A percentile compares a stretch with the other conserved stretches of the same genome.
These are phyloP conservation scores for Adoxophyes honmai DNA, from an alignment of 1,140 invertebrate species.

Conservation along the genomic window DNA sequence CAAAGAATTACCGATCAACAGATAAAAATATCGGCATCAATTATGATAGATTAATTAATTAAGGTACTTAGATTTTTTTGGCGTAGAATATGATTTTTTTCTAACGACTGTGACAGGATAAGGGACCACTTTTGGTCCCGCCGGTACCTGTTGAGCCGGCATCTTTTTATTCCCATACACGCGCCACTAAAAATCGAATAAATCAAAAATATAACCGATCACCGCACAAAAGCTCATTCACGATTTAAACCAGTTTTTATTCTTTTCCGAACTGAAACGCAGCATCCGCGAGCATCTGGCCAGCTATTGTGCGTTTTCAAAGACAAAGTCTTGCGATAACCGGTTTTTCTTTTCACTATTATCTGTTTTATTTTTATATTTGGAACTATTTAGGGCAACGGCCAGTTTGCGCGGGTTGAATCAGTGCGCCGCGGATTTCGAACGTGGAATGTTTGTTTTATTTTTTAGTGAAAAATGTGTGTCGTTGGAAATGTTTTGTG, in stretches of 20 bases:
- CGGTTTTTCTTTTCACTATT: slow-evolving; percentile 40
- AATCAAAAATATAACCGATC: slow-evolving; percentile 73
- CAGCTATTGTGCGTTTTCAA: slow-evolving; percentile 52
- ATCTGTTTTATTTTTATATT: slow-evolving; percentile 34
- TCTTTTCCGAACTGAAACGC: slow-evolving; percentile 37
- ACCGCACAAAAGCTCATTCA: slow-evolving; percentile 65
- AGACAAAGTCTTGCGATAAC: slow-evolving; percentile 61
- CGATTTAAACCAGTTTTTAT: slow-evolving; percentile 60
- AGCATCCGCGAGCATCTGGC: slow-evolving; percentile 69
- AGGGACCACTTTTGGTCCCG: slow-evolving; percentile 25
- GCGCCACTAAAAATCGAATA: slow-evolving; percentile 70
- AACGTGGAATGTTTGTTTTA: slow-evolving; percentile 1
- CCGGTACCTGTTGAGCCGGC: slow-evolving; percentile 65
- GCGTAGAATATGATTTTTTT: no score
- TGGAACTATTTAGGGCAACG: slow-evolving; percentile 59
- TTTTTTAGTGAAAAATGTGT: slow-evolving; percentile 5
- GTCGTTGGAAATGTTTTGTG: no score
- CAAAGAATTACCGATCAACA: no score
- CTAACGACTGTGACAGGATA: no score
- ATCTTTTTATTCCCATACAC: slow-evolving; percentile 60
- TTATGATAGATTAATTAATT: no score
- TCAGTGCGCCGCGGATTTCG: slow-evolving; percentile 2
- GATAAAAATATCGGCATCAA: no score
- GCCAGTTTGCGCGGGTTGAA: slow-evolving; percentile 15
- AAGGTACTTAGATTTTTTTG: no score